These are phyloP conservation scores for Notiomystis cincta DNA, from an alignment of 2,113 vertebrate genomes.

Conservation along the genomic window DNA sequence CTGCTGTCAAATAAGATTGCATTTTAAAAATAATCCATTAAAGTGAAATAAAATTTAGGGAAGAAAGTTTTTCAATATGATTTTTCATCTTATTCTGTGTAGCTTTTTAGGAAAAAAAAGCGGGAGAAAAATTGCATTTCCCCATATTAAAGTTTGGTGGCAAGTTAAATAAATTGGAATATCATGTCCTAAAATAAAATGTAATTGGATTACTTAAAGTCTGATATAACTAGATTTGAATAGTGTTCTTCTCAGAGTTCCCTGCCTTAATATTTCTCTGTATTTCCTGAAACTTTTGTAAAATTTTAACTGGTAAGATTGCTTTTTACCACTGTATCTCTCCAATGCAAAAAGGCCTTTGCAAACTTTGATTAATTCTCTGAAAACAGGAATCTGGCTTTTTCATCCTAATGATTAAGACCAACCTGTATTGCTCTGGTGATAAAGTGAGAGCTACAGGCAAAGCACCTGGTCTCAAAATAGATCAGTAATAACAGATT, in stretches of 20 bases:
- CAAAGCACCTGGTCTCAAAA: neutral
- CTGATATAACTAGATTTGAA: neutral
- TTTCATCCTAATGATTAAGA: neutral
- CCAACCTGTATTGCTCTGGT: neutral
- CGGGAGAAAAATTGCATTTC: neutral
- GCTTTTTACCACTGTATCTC: neutral
- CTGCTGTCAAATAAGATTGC: neutral
- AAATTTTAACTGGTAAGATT: neutral
- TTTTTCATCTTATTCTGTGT: neutral
- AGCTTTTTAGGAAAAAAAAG: neutral
- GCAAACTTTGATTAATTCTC: neutral
- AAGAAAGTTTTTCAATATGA: neutral
- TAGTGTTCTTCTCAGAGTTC: neutral
- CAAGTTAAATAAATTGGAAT: neutral
- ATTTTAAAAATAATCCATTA: neutral
- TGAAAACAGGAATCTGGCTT: neutral
- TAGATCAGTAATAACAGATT: neutral
- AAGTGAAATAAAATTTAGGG: neutral
- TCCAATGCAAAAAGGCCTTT: neutral
- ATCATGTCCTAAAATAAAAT: neutral
- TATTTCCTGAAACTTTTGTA: neutral
- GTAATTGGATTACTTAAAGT: neutral
- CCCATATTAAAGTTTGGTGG: neutral
- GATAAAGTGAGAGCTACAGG: neutral
- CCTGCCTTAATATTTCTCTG: neutral